Percentiles rank a stretch among this genome's conserved stretches.
These are phyloP conservation scores for Pluvianellus socialis DNA, from an alignment of 2,113 vertebrate species.

Conservation along the genomic window DNA sequence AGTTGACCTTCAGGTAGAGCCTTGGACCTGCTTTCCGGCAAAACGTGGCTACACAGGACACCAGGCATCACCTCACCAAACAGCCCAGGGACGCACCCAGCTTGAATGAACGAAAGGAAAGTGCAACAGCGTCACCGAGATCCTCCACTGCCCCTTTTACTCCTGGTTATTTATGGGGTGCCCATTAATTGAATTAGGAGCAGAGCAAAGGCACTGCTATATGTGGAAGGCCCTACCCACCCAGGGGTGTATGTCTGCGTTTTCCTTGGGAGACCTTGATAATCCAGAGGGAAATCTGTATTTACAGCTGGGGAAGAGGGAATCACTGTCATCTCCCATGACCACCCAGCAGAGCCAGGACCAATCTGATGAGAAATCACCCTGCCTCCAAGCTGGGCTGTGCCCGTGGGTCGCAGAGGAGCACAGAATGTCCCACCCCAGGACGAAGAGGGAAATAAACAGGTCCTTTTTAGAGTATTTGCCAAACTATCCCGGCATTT, in stretches of 20 bases:
- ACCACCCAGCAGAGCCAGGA: background rate
- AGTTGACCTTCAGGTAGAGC: background rate
- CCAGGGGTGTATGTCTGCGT: accelerated
- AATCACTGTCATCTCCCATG: accelerated
- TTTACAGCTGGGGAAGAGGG: background rate
- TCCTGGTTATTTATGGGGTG: background rate
- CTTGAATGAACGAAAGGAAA: background rate
- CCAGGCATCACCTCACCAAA: background rate
- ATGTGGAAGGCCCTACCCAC: background rate
- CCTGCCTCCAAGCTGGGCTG: background rate
- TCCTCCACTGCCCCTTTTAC: background rate
- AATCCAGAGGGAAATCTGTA: background rate
- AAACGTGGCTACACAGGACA: accelerated
- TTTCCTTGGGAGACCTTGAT: background rate
- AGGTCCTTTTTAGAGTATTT: background rate
- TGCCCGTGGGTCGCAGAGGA: accelerated
- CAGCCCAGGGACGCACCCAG: background rate
- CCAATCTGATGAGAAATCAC: accelerated
- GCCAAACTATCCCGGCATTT: background rate
- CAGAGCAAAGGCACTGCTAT: background rate
- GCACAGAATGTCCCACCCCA: background rate
- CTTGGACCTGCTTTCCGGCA: background rate
- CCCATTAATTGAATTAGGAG: background rate
- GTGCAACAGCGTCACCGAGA: background rate
- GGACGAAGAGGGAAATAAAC: background rate